Evolutionary conservation across 37 sponge, comb jelly and placozoan genomes (phyloP).

Genomic region (Halisarca cf. caerulea): DNA sequence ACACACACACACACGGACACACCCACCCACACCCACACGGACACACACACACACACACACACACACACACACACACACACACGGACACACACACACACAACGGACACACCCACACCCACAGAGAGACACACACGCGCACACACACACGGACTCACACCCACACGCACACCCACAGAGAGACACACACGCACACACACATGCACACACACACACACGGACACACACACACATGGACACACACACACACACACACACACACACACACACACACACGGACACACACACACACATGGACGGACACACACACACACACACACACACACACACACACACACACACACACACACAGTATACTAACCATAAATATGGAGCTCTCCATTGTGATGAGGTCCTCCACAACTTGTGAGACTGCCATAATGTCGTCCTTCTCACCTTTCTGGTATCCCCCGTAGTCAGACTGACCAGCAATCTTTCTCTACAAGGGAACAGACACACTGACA

Average conservation of each 20-base stretch:
- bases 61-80: no score
- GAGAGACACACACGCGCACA: background rate
- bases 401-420: constrained; percentile 48
- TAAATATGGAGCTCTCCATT: constrained; percentile 69
- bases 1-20: background rate
- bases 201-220: background rate
- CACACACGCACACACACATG: background rate
- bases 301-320: background rate
- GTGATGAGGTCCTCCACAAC: constrained; percentile 77
- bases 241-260: background rate
- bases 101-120: background rate
- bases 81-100: background rate
- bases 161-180: background rate
- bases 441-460: constrained; percentile 13
- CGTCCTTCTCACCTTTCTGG: constrained; percentile 41
- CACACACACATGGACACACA: background rate
- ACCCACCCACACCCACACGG: background rate
- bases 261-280: background rate
- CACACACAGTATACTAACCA: constrained; percentile 40
- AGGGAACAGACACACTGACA: background rate
- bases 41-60: background rate
- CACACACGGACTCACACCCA: constrained; percentile 2
- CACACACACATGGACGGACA: background rate
- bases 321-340: background rate
- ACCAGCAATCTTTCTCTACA: constrained; percentile 36